Base-by-base conservation (phyloP, 2,797 vertebrate genomes). In the Aldrovandia affinis region DNA sequence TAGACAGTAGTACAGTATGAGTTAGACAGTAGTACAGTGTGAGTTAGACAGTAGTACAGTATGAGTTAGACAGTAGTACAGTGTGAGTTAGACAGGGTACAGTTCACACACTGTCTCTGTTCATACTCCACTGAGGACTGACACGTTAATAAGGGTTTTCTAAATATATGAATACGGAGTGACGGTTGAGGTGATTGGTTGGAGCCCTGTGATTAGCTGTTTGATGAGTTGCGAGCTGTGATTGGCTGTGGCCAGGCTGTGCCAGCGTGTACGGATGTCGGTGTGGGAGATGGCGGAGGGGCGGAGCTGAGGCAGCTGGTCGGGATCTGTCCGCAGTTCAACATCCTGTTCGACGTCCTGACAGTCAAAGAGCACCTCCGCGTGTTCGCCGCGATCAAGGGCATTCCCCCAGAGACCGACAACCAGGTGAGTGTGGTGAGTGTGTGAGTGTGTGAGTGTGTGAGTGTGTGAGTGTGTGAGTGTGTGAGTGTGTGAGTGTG, bases 281-380 rank as follows among this genome's bases (percentile, higher is more conserved):
- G 97, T 99, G 61, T 95, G 95, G 0, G 98, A 99, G 89, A 96
- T 99, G 0, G 97, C 98, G 0, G 97, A 98, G n/a, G 95, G 61
- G 94, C 95, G 0, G 97, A 98, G 86, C 96, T 98, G 93, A 96
- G 97, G 90, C 97, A 96, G 90, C 96, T 99, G 84, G 95, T 97
- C 44, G 98, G 98, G 0, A 95, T 99, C 85, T 99, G 98, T 82
- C 98, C 98, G 18, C 98, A 99, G 92, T 94, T 97, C 30, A 98
- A 99, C 94, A 98, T 98, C 84, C 95, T 98, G 91, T 99, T 99
- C 0, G 98, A 99, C 42, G 97, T 98, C 15, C 85, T 99, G 3
- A 99, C 98, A 0, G 98, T 99, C 87, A 96, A 98, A 92, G 98
- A 99, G 85, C 98, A 99, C 89, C 96, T 99, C 78, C 95, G 95